phyloP scores from a whole-genome alignment of 2,113 vertebrate species.

The Mesoclemmys tuberculata region DNA sequence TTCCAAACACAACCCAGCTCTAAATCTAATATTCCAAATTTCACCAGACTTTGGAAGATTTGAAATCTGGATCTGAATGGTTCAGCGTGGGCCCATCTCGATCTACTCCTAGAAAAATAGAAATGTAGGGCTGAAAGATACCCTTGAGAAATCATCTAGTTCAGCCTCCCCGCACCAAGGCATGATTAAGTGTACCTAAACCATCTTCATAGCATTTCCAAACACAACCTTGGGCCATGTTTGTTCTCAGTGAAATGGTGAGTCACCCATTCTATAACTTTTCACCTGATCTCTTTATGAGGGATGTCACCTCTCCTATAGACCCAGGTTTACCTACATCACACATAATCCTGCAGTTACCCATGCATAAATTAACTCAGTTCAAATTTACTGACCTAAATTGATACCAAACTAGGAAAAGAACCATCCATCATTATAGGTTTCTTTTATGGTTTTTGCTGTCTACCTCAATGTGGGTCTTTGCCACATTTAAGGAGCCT shows the following conservation, averaged over 20 bases:
- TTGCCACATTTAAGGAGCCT: neutral
- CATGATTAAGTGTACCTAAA: neutral
- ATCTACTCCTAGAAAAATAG: neutral
- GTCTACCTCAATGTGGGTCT: neutral
- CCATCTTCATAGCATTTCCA: neutral
- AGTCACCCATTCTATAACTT: neutral
- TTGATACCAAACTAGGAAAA: neutral
- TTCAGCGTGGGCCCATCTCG: neutral
- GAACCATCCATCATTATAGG: neutral
- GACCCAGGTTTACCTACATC: neutral
- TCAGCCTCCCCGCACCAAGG: neutral
- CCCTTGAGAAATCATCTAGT: neutral
- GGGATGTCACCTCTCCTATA: neutral
- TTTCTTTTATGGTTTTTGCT: neutral
- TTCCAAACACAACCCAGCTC: neutral
- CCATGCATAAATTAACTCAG: neutral
- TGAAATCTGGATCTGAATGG: neutral
- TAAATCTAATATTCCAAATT: neutral
- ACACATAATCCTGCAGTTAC: neutral
- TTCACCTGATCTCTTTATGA: neutral
- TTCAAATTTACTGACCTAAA: neutral
- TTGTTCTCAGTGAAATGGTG: neutral
- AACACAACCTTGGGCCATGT: neutral
- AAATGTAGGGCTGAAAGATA: neutral
- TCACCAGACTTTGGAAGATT: neutral